phyloP scores from a whole-genome alignment of 2,797 vertebrate species.

The Furcifer pardalis region DNA sequence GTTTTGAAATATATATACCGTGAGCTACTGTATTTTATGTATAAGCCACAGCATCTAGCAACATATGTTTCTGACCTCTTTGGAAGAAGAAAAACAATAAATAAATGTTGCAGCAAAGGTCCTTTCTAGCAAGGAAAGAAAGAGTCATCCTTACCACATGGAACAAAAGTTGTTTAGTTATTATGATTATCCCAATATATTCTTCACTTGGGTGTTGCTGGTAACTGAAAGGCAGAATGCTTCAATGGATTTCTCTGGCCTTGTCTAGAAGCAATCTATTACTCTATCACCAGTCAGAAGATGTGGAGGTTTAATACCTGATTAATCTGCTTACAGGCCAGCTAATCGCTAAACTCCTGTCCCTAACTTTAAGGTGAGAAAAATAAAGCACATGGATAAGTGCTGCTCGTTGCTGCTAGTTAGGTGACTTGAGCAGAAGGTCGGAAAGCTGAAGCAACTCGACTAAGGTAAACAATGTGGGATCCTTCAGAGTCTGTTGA shows the following conservation, averaged over 20 bases:
- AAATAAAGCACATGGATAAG: slow-evolving; percentile 46
- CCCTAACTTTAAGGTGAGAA: slow-evolving; percentile 45
- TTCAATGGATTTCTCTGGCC: background rate
- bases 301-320: slow-evolving; percentile 57
- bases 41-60: background rate
- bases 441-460: background rate
- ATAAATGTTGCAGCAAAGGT: background rate
- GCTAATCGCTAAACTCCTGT: slow-evolving; percentile 58
- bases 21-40: background rate
- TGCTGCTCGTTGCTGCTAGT: background rate
- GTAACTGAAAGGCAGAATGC: background rate
- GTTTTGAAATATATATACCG: background rate
- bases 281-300: slow-evolving; percentile 38
- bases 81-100: background rate
- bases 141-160: background rate
- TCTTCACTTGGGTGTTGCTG: background rate
- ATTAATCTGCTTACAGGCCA: slow-evolving; percentile 65
- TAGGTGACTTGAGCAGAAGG: background rate
- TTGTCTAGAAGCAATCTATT: background rate
- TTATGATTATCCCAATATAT: background rate
- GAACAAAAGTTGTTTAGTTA: background rate
- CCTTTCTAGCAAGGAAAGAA: background rate
- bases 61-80: background rate
- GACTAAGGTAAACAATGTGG: background rate
- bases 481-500: background rate